Evolutionary conservation across 1,140 invertebrate genomes (phyloP), one percentile per base, ranked within the genome.

Genomic region (Drosophila bocqueti): DNA sequence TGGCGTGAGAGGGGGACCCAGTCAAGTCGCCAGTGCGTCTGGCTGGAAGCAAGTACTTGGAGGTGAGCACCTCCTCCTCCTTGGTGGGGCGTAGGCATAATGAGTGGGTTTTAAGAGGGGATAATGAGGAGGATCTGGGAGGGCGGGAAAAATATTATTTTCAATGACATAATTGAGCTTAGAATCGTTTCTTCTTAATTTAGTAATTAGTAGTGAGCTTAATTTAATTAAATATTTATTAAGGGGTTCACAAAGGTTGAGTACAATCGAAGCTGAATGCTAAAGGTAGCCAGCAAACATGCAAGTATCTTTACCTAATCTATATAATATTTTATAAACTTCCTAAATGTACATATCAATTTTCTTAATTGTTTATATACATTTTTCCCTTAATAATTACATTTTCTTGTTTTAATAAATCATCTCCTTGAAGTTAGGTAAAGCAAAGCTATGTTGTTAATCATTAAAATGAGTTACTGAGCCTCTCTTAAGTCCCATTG

Each of bases 11-110:
- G 21, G 31, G 6, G 43, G 61, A 21, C 21, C 34, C n/a, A 45
- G 64, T 15, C 34, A 38, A 58, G 83, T 77, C 83, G 83, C 83
- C 83, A 81, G 68, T 71, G 72, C 60, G 83, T 87, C 83, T 87
- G 74, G 68, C 63, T 31, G 43, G n/a, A 29, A 2, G 29, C 5
- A 7, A 61, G 36, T 29, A 43, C 60, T 26, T 36, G 18, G 43
- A 52, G 36, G 16, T 21, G 50, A 24, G 3, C 24, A 2, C 4
- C 1, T 29, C 15, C 52, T 3, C 5, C 34, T 46, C 15, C 34
- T 29, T 24, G 13, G 7, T 5, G 36, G 55, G 43, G 59, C 54
- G 54, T 64, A 42, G 60, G 54, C 63, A 65, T 80, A 81, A 69
- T 79, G 47, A 47, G 57, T 31, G 50, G 50, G 26, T 10, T 38